Base-by-base conservation (phyloP, 1,140 invertebrate genomes). In the Apis florea region DNA sequence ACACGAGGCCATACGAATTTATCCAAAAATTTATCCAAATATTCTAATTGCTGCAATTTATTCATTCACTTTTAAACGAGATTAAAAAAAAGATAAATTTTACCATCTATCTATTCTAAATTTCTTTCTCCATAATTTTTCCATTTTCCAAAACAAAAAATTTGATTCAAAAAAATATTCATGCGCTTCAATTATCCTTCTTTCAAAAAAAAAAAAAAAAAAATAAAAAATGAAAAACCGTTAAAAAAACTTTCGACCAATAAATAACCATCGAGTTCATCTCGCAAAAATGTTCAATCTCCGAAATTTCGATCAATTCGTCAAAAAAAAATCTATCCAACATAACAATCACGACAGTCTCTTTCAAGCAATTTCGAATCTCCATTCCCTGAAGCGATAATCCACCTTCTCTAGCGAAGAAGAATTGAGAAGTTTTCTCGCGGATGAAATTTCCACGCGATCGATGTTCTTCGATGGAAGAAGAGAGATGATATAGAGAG, bases 401-500 rank as follows among this genome's bases (percentile, higher is more conserved):
- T 61, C 24, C 13, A 4, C 19, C 17, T 64, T 40, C 19, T 24
- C 17, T 12, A 4, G 40, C 53, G 12, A 64, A 13, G 5, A 8
- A 64, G 9, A 13, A n/a, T 19, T 69, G 15, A 31, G 19, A 58
- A 13, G 26, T 21, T 24, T 40, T 40, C 31, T 51, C 75, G 24
- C 19, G 49, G 26, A 66, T 53, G 51, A 59, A 59, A 64, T 24
- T 64, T 64, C 12, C 17, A 17, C 13, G 17, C 70, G 79, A 81
- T 75, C 71, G 53, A 75, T 74, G 53, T 21, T 21, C 70, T 63
- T 64, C 40, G 64, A 81, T 59, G 17, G 13, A 0, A 0, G 54
- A 51, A 54, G 53, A 54, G 15, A 54, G 53, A n/a, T n/a, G n/a
- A n/a, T n/a, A n/a, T n/a, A 59, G 58, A 59, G 58, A 53, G 13